Base-by-base conservation (phyloP, 2,797 vertebrate species). In the Eulemur mongoz region DNA sequence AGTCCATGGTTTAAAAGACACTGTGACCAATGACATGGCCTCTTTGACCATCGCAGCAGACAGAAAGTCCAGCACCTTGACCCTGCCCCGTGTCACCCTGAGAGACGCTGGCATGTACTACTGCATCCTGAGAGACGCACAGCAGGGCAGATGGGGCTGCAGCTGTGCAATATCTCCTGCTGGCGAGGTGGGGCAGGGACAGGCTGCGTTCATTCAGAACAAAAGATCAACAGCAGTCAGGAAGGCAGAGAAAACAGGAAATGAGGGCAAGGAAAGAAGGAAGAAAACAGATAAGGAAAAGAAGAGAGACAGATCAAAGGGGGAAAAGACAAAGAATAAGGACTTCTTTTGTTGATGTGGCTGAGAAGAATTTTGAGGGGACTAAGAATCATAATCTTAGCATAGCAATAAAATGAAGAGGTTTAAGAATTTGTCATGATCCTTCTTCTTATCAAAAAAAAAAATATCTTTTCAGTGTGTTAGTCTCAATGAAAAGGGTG, bases 31-130 rank as follows among this genome's bases (percentile, higher is more conserved):
- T 32, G 52, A 32, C 5, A 9, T 80, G 14, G 27, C 52, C 20
- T 92, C 84, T 59, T 35, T 91, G 52, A 2, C 0, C 38, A 84
- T 76, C 38, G 7, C 70, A 40, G 4, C 40, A 73, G 79, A 95
- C n/a, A 83, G 61, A 80, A 61, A 85, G 32, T 73, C 80, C 45
- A 89, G 80, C 4, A 57, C 18, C 32, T 75, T 76, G 72, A 45
- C 45, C 18, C n/a, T 72, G 17, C 13, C 15, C 15, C 38, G 13
- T 0, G 35, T 27, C 0, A 18, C 30, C 27, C 50, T 84, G 43
- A 40, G 40, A 54, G 95, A 97, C 27, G 2, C 88, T 61, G 89
- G 94, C 15, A 4, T 95, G 10, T 95, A 97, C 67, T 89, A 92
- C 82, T 96, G 91, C 79, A 86, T 52, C 61, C 52, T 95, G 89